Evolutionary conservation across 2,888 invertebrate species (phyloP).

Genomic region (Yponomeuta malinellus): DNA sequence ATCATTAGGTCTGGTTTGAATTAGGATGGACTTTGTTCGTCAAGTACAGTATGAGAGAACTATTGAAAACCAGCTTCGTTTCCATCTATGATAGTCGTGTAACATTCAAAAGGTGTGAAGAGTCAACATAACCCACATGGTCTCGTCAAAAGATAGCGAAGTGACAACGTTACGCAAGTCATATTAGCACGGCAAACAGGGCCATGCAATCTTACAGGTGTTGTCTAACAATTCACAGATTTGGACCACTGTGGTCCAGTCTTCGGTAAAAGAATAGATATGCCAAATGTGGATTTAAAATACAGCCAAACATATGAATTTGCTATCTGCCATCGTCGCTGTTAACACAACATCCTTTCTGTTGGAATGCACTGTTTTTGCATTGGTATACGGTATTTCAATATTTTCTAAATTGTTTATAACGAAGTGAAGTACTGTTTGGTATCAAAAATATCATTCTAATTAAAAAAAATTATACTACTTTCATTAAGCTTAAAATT

Average conservation of each 20-base stretch:
- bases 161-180: not conserved
- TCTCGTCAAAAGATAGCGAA: not conserved
- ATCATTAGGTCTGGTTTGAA: not conserved
- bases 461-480: too few relatives aligned
- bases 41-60: too few relatives aligned
- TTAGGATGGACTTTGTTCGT: too few relatives aligned
- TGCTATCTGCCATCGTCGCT: too few relatives aligned
- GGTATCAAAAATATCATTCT: too few relatives aligned
- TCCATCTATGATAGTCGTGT: not conserved
- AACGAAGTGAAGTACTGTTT: too few relatives aligned
- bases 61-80: too few relatives aligned
- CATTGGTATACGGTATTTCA: too few relatives aligned
- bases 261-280: not conserved
- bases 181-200: conserved; percentile 2
- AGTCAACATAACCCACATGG: not conserved
- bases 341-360: too few relatives aligned
- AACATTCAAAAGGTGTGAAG: not conserved
- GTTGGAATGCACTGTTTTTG: too few relatives aligned
- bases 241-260: not conserved
- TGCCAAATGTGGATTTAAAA: not conserved
- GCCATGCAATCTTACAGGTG: conserved; percentile 7
- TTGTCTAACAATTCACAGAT: not conserved
- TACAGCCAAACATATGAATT: not conserved
- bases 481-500: too few relatives aligned
- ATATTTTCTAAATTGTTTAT: too few relatives aligned